Conservation (phyloP, 1,140 invertebrate species). For the Drosophila suzukii region DNA sequence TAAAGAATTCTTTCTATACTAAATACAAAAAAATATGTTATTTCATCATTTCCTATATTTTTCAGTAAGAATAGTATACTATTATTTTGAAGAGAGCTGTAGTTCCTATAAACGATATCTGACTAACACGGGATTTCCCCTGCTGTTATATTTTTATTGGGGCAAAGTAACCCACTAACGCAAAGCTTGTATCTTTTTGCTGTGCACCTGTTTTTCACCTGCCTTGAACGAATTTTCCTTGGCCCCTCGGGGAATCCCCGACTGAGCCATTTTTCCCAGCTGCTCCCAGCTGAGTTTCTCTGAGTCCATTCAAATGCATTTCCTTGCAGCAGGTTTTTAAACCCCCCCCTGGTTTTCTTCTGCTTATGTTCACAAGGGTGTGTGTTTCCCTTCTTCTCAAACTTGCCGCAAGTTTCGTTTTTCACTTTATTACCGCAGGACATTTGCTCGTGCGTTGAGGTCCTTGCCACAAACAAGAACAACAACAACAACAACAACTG, state of each 20-base stretch:
- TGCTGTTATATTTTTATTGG: neutral
- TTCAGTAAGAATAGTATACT: neutral
- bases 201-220: slow-evolving; percentile 19
- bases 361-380: neutral
- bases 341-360: neutral
- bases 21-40: too few relatives aligned
- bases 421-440: slow-evolving; percentile 49
- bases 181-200: slow-evolving; percentile 2
- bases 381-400: neutral
- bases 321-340: slow-evolving; percentile 26
- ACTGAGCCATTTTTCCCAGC: neutral
- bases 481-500: too few relatives aligned
- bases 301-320: slow-evolving; percentile 46
- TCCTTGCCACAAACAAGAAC: slow-evolving; percentile 24
- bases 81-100: neutral
- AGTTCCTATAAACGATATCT: neutral
- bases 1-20: too few relatives aligned
- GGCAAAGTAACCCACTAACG: slow-evolving; percentile 30
- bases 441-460: slow-evolving; percentile 27
- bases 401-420: slow-evolving; percentile 30
- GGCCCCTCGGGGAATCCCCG: slow-evolving; percentile 5
- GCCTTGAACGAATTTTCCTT: slow-evolving; percentile 30
- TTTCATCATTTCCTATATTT: too few relatives aligned
- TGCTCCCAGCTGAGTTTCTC: slow-evolving; percentile 7
- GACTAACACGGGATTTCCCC: slow-evolving; percentile 29